A percentile compares a stretch with the other conserved stretches of the same genome.
These are phyloP conservation scores for Coenobita brevimanus DNA, from an alignment of 1,140 invertebrate genomes.

Conservation along the genomic window DNA sequence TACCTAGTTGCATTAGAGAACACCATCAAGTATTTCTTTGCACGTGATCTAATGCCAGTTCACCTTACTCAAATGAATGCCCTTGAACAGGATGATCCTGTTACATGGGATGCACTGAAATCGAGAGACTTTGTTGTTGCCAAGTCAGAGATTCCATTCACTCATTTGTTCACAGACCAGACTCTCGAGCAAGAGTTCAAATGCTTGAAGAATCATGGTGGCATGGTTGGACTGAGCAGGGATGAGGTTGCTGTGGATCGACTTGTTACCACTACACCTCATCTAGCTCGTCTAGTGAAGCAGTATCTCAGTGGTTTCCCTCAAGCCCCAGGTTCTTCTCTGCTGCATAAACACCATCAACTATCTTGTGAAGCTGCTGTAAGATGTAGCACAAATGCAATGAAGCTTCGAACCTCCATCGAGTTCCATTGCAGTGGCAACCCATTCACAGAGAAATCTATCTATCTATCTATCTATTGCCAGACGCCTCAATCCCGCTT, in stretches of 20 bases:
- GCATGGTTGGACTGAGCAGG: constrained; percentile 13
- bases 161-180: constrained; percentile 17
- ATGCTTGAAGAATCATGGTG: constrained; percentile 14
- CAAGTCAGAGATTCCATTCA: constrained; percentile 31
- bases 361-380: constrained; percentile 10
- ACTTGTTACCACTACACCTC: constrained; percentile 50
- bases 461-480: no score
- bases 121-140: constrained; percentile 45
- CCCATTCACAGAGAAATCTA: background rate
- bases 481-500: no score
- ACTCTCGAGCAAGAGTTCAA: constrained; percentile 33
- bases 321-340: constrained; percentile 8
- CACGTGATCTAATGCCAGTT: constrained; percentile 17
- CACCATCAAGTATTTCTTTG: constrained; percentile 17
- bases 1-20: constrained; percentile 29
- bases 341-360: background rate
- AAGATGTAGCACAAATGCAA: constrained; percentile 7
- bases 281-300: constrained; percentile 39
- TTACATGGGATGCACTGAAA: constrained; percentile 28
- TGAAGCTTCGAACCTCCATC: background rate
- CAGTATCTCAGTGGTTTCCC: background rate
- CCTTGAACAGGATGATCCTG: constrained; percentile 28
- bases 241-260: constrained; percentile 26
- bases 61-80: constrained; percentile 23
- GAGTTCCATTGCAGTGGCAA: constrained; percentile 8